These are phyloP conservation scores for Drosophila acutilabella DNA, from an alignment of 2,888 invertebrate genomes.

Conservation along the genomic window DNA sequence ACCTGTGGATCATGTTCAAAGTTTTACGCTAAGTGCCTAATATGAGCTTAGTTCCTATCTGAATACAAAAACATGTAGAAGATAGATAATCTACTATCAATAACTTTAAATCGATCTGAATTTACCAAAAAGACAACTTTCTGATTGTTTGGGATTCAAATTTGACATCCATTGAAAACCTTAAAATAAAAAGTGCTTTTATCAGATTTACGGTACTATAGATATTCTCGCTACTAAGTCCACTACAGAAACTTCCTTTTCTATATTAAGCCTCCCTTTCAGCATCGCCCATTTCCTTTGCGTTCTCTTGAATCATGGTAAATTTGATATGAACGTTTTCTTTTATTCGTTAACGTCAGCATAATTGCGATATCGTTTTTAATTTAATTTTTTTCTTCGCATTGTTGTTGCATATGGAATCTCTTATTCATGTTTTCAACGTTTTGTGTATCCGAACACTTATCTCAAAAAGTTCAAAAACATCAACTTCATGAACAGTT, in stretches of 20 bases:
- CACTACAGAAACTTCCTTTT: background rate
- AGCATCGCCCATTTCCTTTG: conserved; percentile 30
- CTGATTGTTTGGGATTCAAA: too few species aligned
- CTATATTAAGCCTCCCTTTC: background rate
- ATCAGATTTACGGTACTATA: too few species aligned
- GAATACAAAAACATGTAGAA: too few species aligned
- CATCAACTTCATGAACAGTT: conserved; percentile 50
- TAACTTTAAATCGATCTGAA: too few species aligned
- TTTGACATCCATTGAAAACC: too few species aligned
- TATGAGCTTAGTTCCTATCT: too few species aligned
- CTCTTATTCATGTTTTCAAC: conserved; percentile 36
- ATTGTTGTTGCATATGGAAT: conserved; percentile 8
- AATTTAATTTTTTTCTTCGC: conserved; percentile 65
- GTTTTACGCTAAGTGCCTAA: too few species aligned
- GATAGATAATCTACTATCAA: too few species aligned
- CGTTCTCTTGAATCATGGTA: conserved; percentile 40
- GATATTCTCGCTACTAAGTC: too few species aligned
- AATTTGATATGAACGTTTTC: conserved; percentile 36
- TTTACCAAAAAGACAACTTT: too few species aligned
- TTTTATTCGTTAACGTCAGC: conserved; percentile 39
- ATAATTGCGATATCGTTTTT: conserved; percentile 75
- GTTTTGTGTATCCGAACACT: conserved; percentile 9
- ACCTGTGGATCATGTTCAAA: too few species aligned
- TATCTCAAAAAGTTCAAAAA: background rate
- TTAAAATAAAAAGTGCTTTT: too few species aligned